phyloP scores from a whole-genome alignment of 2,888 invertebrate species.

The Anodontia alba region DNA sequence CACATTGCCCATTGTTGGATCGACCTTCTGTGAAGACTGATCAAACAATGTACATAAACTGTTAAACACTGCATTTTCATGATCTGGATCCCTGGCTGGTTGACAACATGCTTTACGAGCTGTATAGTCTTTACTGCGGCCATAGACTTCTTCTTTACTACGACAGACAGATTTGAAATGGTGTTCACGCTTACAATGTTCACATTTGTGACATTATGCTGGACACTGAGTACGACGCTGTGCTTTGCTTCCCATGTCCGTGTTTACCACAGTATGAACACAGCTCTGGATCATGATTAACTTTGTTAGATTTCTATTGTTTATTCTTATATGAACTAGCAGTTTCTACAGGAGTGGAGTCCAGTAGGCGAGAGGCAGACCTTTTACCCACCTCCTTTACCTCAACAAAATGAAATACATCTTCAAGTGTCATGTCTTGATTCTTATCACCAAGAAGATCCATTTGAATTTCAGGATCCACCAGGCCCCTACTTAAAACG shows the following conservation, averaged over 20 bases:
- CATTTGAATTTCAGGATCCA: slow-evolving; percentile 47
- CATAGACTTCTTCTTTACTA: slow-evolving; percentile 23
- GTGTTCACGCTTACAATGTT: slow-evolving; percentile 45
- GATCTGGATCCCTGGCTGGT: not conserved
- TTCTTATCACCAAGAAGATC: slow-evolving; percentile 48
- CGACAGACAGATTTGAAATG: slow-evolving; percentile 60
- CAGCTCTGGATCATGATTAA: slow-evolving; percentile 19
- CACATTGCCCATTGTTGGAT: slow-evolving; percentile 20
- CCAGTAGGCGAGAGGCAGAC: slow-evolving; percentile 37
- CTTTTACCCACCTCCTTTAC: slow-evolving; percentile 63
- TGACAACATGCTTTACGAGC: not conserved
- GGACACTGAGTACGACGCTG: slow-evolving; percentile 50
- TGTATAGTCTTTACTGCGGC: slow-evolving; percentile 41
- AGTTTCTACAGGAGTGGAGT: slow-evolving; percentile 10
- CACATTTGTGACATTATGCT: slow-evolving; percentile 59
- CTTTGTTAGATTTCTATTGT: not conserved
- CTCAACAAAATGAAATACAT: slow-evolving; percentile 62
- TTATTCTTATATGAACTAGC: slow-evolving; percentile 32
- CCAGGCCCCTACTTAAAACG: slow-evolving; percentile 17
- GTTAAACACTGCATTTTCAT: slow-evolving; percentile 46
- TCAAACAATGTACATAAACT: slow-evolving; percentile 35
- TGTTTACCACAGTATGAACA: slow-evolving; percentile 63
- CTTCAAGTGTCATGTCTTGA: slow-evolving; percentile 58
- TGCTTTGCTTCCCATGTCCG: slow-evolving; percentile 60
- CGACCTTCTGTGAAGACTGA: not conserved